Evolutionary conservation across 2,888 invertebrate species (phyloP).

Genomic region (Pseudococcus longispinus): DNA sequence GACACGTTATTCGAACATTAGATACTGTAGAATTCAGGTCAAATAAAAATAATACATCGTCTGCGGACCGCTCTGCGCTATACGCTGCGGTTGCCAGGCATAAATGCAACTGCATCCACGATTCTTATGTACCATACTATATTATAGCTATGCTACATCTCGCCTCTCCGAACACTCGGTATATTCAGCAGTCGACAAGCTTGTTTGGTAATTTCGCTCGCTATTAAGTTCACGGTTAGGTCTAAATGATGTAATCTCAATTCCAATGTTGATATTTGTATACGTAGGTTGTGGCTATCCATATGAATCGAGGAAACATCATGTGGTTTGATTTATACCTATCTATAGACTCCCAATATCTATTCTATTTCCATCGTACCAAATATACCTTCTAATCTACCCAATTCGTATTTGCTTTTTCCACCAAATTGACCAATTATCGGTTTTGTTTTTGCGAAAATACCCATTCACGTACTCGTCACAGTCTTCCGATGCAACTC

Average conservation of each 20-base stretch:
- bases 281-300: not conserved
- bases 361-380: not conserved
- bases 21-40: constrained; percentile 32
- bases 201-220: not conserved
- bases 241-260: not conserved
- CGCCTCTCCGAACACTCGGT: not conserved
- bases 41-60: constrained; percentile 39
- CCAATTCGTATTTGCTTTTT: not conserved
- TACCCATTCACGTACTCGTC: not conserved
- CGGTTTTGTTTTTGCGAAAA: not conserved
- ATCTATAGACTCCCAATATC: not conserved
- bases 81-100: not conserved
- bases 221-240: not conserved
- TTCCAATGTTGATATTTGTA: not conserved
- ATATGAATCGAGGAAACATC: not conserved
- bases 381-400: no score
- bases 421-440: not conserved
- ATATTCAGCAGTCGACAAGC: not conserved
- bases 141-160: not conserved
- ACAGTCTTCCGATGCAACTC: not conserved
- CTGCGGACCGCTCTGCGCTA: constrained; percentile 6
- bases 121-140: not conserved
- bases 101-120: not conserved
- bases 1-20: not conserved
- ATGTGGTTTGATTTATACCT: not conserved